A percentile compares a stretch with the other conserved stretches of the same genome.
Evolutionary conservation across 2,797 vertebrate species (phyloP).

Genomic region (Natrix natrix): DNA sequence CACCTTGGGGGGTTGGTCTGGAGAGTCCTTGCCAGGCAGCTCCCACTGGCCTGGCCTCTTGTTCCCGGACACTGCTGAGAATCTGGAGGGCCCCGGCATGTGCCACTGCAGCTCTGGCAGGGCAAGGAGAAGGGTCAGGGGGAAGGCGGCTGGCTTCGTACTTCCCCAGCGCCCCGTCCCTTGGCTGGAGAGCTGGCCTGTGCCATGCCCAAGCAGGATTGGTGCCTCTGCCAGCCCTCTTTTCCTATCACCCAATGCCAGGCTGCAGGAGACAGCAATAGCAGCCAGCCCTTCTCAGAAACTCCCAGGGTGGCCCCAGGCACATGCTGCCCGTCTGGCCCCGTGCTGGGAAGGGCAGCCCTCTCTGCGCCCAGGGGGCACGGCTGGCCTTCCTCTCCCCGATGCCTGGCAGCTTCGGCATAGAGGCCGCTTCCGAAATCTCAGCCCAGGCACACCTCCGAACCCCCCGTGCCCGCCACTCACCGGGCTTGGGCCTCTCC

Average conservation of each 20-base stretch:
- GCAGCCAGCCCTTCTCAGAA: background rate
- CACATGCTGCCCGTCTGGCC: background rate
- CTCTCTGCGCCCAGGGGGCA: background rate
- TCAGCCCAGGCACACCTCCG: background rate
- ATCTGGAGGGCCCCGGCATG: conserved; percentile 77
- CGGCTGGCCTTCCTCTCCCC: background rate
- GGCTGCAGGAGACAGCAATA: background rate
- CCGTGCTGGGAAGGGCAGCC: background rate
- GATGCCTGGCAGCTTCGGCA: background rate
- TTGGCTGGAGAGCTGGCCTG: background rate
- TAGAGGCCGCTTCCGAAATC: accelerated
- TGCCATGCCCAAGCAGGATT: background rate
- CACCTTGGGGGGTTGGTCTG: conserved; percentile 88
- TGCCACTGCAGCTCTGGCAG: conserved; percentile 88
- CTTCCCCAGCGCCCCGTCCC: background rate
- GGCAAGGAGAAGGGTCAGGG: background rate
- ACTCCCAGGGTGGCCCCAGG: background rate
- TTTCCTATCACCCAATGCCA: background rate
- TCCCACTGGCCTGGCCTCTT: conserved; percentile 78
- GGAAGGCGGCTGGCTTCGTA: background rate
- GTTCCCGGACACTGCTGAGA: conserved; percentile 57
- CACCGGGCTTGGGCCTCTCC: conserved; percentile 88
- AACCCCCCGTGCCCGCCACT: background rate
- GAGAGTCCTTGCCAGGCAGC: conserved; percentile 82
- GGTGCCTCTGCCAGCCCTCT: background rate